These are phyloP conservation scores for Ophion slaviceki DNA, from an alignment of 2,888 invertebrate genomes.

Conservation along the genomic window DNA sequence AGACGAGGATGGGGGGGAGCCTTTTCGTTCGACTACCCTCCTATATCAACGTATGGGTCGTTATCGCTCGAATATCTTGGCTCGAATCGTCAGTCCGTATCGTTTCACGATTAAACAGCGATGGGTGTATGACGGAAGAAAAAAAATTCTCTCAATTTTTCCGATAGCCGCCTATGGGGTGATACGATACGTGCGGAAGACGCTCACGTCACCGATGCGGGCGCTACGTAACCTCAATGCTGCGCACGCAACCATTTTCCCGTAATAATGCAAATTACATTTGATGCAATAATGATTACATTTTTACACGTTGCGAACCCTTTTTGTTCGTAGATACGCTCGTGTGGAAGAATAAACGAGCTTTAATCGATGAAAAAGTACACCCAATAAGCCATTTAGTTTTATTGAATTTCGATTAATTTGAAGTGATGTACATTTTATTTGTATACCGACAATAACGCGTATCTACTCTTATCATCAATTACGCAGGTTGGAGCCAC, in stretches of 20 bases:
- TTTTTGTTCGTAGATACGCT: not conserved
- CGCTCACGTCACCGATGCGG: slow-evolving; percentile 71
- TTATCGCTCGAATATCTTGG: slow-evolving; percentile 46
- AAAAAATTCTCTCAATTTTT: slow-evolving; percentile 16
- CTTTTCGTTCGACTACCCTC: slow-evolving; percentile 43
- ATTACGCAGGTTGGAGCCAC: slow-evolving; percentile 17
- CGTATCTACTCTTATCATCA: not conserved
- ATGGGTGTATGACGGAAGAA: slow-evolving; percentile 7
- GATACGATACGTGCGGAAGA: slow-evolving; percentile 55
- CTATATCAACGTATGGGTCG: slow-evolving; percentile 42
- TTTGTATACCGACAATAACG: slow-evolving; percentile 23
- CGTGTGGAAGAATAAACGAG: not conserved
- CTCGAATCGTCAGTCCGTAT: slow-evolving; percentile 42
- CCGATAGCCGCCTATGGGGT: slow-evolving; percentile 50
- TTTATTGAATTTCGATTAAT: not conserved
- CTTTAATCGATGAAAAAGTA: not conserved
- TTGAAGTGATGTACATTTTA: slow-evolving; percentile 6
- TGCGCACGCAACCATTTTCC: slow-evolving; percentile 73
- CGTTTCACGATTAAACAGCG: slow-evolving; percentile 27
- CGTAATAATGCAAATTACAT: slow-evolving; percentile 8
- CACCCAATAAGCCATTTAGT: not conserved
- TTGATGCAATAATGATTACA: not conserved
- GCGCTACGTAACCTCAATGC: slow-evolving; percentile 73
- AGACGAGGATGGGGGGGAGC: slow-evolving; percentile 9
- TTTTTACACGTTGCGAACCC: not conserved